Base-by-base conservation (phyloP, 2,888 invertebrate species). In the Chirona hameri region DNA sequence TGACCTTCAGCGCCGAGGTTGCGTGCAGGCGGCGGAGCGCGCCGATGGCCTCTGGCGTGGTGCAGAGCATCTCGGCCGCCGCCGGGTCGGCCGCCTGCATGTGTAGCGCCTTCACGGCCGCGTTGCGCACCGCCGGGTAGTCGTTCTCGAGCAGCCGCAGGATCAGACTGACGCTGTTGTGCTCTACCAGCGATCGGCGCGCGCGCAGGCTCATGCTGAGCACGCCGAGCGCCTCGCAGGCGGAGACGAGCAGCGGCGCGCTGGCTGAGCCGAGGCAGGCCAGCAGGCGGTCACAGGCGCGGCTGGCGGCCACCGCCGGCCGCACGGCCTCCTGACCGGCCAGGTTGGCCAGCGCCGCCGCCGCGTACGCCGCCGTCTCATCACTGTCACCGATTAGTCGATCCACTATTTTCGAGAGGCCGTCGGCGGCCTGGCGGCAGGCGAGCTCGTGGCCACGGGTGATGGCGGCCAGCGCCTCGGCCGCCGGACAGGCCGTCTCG, bases 371-470 rank as follows among this genome's bases (percentile, higher is more conserved):
- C n/a, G 48, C 79, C 24, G 48, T 48, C 27, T 79, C 79, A 1
- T 79, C 79, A 18, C 46, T 15, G 27, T 79, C 79, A n/a, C 14
- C 18, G 14, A 1, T 10, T 9, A 79, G 79, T 4, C 27, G 29
- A n/a, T 79, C 79, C 9, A 79, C 48, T 0, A 79, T 15, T 27
- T 12, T 24, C n/a, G 46, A 0, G n/a, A 79, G 79, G 15, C 52
- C 52, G n/a, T 79, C 79, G 27, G 79, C n/a, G 24, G 48, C n/a
- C 79, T 79, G 79, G n/a, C n/a, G 46, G 15, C 79, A 79, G 12
- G 48, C 79, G 14, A 12, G 0, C 27, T 79, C 48, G n/a, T 46
- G 48, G 24, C 46, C 46, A 10, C 48, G 24, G 10, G 79, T 79
- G 79, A 79, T 46, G 4, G 48, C 24, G 9, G 79, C 79, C 48